A percentile compares a stretch with the other conserved stretches of the same genome.
Conservation (phyloP, 1,140 invertebrate genomes). For the Drosophila jambulina region DNA sequence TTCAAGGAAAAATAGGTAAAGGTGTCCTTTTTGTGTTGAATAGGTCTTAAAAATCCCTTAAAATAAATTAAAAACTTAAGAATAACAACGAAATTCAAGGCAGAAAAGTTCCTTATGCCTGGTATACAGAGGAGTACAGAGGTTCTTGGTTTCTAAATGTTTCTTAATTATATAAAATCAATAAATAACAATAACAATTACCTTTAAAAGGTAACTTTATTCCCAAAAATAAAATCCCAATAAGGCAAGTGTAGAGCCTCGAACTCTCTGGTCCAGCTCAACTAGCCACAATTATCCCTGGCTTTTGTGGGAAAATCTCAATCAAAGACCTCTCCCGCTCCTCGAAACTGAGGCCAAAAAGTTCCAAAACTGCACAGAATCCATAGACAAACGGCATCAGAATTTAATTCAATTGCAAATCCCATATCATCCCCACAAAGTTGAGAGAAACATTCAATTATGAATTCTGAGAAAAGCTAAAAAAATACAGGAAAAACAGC, state of each 20-base stretch:
- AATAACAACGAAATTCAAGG: not conserved
- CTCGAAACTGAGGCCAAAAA: constrained; percentile 16
- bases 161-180: not conserved
- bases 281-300: constrained; percentile 37
- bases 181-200: not conserved
- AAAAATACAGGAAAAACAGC: constrained; percentile 9
- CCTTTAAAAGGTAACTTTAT: not conserved
- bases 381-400: constrained; percentile 54
- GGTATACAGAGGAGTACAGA: no score
- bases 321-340: not conserved
- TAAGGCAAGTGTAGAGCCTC: not conserved
- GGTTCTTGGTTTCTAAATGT: not conserved
- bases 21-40: not conserved
- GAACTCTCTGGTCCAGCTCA: not conserved
- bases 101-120: not conserved
- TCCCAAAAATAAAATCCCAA: not conserved
- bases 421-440: constrained; percentile 51
- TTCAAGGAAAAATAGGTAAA: not conserved
- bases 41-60: not conserved
- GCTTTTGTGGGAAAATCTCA: constrained; percentile 15
- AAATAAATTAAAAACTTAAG: not conserved
- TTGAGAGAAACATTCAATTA: constrained; percentile 59
- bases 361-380: constrained; percentile 26
- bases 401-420: constrained; percentile 60
- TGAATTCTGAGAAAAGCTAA: constrained; percentile 53